These are phyloP conservation scores for Hemichromis elongatus DNA, from an alignment of 2,113 vertebrate genomes.

Conservation along the genomic window DNA sequence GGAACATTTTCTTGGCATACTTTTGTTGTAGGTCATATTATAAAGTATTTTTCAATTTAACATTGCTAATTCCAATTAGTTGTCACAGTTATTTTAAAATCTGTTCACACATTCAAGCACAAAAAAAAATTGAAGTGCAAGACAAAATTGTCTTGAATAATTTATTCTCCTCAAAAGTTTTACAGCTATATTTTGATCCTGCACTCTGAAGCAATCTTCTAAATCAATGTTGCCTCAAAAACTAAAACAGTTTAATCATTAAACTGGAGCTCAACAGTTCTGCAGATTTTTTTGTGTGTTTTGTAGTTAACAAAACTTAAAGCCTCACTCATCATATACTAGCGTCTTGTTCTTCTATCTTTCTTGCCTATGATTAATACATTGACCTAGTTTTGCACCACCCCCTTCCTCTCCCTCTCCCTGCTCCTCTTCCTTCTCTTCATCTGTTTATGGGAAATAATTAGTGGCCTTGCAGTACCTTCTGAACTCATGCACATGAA, in stretches of 20 bases:
- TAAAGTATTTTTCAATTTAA: background rate
- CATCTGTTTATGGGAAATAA: constrained; percentile 32
- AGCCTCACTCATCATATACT: background rate
- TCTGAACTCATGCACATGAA: background rate
- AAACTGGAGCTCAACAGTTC: background rate
- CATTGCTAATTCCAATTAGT: background rate
- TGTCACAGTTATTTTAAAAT: background rate
- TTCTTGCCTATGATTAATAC: constrained; percentile 15
- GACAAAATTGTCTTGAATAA: background rate
- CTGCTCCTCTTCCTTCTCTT: background rate
- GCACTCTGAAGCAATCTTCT: background rate
- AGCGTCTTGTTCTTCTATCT: background rate
- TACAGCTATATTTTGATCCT: background rate
- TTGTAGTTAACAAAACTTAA: background rate
- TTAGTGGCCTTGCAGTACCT: constrained; percentile 6
- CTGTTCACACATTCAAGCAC: background rate
- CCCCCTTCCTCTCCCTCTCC: background rate
- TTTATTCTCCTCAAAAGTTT: background rate
- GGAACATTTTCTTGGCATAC: background rate
- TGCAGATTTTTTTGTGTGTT: background rate
- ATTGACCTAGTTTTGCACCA: constrained; percentile 29
- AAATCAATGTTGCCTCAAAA: background rate
- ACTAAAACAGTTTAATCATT: background rate
- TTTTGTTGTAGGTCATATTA: background rate
- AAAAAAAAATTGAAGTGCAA: background rate